Evolutionary conservation across 2,797 vertebrate genomes (phyloP), one percentile per base, ranked within the genome.

Genomic region (Sebastes nivosus): DNA sequence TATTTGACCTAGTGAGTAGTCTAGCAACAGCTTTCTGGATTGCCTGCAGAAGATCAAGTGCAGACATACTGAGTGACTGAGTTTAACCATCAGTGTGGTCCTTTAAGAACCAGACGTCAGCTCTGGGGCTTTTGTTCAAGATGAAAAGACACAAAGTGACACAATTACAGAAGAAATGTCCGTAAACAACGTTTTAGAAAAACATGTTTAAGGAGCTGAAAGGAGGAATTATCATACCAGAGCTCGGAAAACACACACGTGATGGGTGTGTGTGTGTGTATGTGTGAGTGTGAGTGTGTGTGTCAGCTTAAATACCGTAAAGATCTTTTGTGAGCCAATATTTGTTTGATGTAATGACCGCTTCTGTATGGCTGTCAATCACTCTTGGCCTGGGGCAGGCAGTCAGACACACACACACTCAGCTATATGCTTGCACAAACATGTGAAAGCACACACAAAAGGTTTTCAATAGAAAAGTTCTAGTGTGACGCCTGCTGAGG

Each of bases 141-240:
- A 70, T 79, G 71, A 84, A 82, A 54, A 67, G 25, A n/a, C 34
- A 6, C 38, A 42, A 42, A 69, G 52, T 0, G 24, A 70, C 65
- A 74, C 46, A 73, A 77, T 66, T 29, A 75, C 42, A 77, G 55
- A 72, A 59, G 55, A 52, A 83, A 65, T 20, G 55, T 75, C 54
- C 2, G 42, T 65, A 84, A 88, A 85, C 61, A 82, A 67, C 10
- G 18, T 80, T 82, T 88, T 50, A 72, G 63, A 88, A 61, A 74
- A 61, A 79, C 25, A 11, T 18, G 65, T 78, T 79, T 22, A 58
- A 36, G 60, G 70, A 74, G 59, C 79, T 87, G 87, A 88, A 87
- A 79, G 85, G 65, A 80, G 71, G 80, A 87, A 87, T 90, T 89
- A 88, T 91, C 84, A 91, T 88, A 71, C 88, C 89, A 86, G 61